phyloP scores from a whole-genome alignment of 1,140 invertebrate species.

The Eurosta solidaginis region DNA sequence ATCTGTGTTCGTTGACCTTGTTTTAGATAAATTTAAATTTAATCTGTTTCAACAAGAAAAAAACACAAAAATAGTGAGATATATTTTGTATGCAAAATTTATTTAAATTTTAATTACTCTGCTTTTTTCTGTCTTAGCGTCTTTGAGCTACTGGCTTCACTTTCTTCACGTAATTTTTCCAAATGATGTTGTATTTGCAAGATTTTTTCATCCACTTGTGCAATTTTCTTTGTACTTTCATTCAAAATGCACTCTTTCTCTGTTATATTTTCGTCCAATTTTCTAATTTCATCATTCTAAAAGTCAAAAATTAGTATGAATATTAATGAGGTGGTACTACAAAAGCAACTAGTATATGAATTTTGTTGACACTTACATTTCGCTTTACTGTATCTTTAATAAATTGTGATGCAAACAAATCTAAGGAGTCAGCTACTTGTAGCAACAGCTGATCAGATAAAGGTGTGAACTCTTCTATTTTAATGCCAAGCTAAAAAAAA shows the following conservation, averaged over 20 bases:
- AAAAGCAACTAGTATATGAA: background rate
- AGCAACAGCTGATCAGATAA: slow-evolving; percentile 52
- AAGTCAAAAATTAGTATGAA: background rate
- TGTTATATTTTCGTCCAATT: slow-evolving; percentile 52
- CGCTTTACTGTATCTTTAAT: slow-evolving; percentile 55
- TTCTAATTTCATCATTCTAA: slow-evolving; percentile 56
- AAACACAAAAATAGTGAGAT: background rate
- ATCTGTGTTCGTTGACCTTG: slow-evolving; percentile 25
- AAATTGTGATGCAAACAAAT: slow-evolving; percentile 51
- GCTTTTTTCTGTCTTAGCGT: slow-evolving; percentile 58
- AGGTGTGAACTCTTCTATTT: slow-evolving; percentile 51
- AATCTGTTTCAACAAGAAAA: slow-evolving; percentile 37
- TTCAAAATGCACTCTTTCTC: slow-evolving; percentile 55
- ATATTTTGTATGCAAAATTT: background rate
- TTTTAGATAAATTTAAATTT: slow-evolving; percentile 47
- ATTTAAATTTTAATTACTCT: slow-evolving; percentile 43
- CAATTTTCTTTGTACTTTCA: slow-evolving; percentile 60
- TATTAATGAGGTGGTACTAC: background rate
- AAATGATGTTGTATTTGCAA: slow-evolving; percentile 69
- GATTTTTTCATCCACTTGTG: slow-evolving; percentile 63
- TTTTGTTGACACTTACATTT: slow-evolving; percentile 44
- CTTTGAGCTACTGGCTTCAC: slow-evolving; percentile 56
- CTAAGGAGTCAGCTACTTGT: slow-evolving; percentile 51
- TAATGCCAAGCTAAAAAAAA: slow-evolving; percentile 51
- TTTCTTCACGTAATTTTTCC: slow-evolving; percentile 61